Base-by-base conservation (phyloP, 2,797 vertebrate genomes). In the Geotrypetes seraphini region DNA sequence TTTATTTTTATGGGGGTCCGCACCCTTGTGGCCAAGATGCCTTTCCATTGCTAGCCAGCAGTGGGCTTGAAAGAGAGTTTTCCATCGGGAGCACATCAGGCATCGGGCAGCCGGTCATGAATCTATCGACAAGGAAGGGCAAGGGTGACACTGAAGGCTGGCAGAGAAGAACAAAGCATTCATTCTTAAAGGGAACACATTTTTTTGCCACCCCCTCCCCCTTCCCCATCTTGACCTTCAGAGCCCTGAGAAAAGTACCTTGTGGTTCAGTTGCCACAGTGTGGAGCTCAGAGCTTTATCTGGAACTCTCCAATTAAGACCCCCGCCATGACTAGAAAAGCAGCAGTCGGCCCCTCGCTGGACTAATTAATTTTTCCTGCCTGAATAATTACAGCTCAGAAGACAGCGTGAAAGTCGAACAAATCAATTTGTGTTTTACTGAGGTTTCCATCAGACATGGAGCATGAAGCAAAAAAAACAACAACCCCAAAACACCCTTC, bases 381-480 rank as follows among this genome's bases (percentile, higher is more conserved):
- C 57, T 62, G 47, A 62, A 50, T 64, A 64, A 67, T 67, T 67
- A 62, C 52, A 64, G 60, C 59, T 47, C 60, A 67, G 57, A 67
- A 64, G 64, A 61, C 57, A 62, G 52, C 57, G 59, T 54, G 64
- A 54, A 54, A 62, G 50, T 43, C 50, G 54, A 64, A 55, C 50
- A 57, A 67, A 67, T 67, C 57, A 59, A 64, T 64, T 59, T 59
- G 43, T 67, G 64, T 62, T 67, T 51, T 62, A 64, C 64, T 23
- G 60, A 61, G 64, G 52, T 67, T 54, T 50, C 54, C 55, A 62
- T 67, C 57, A 59, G 60, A 62, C 55, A 62, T 2, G 33, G 57
- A 62, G 57, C 55, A 57, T 30, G 59, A 62, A 52, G 45, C 43
- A 59, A 36, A 52, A 41, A 54, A 32, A 26, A 56, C 47, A 49